These are phyloP conservation scores for Melanargia galathea DNA, from an alignment of 2,888 invertebrate species.

Conservation along the genomic window DNA sequence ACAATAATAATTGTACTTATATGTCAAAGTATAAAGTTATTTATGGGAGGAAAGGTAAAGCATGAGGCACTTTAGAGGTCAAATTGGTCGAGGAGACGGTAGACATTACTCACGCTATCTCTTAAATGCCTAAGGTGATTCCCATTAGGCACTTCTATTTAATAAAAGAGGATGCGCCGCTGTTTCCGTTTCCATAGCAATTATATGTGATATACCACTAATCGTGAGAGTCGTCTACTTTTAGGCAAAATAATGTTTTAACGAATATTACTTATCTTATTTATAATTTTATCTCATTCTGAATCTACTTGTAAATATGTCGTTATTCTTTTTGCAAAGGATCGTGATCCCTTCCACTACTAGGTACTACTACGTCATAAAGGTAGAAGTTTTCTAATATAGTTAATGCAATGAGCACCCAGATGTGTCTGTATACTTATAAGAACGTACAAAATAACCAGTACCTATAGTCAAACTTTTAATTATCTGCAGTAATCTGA, in stretches of 20 bases:
- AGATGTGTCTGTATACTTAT: no score
- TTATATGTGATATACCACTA: slow-evolving; percentile 6
- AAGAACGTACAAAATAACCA: no score
- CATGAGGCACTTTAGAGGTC: slow-evolving; percentile 31
- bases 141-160: slow-evolving; percentile 34
- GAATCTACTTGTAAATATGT: no score
- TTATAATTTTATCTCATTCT: no score
- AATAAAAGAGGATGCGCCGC: slow-evolving; percentile 37
- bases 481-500: no score
- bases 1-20: slow-evolving; percentile 22
- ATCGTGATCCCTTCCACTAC: no score
- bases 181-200: slow-evolving; percentile 32
- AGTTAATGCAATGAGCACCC: no score
- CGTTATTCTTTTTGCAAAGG: no score
- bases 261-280: no score
- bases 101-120: slow-evolving; percentile 37
- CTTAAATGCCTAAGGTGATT: slow-evolving; percentile 37
- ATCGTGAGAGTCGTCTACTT: slow-evolving; percentile 17
- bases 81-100: slow-evolving; percentile 36
- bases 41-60: slow-evolving; percentile 29
- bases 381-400: no score
- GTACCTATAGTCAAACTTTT: no score
- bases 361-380: no score
- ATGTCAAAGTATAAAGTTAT: slow-evolving; percentile 15
- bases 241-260: slow-evolving; percentile 10